A percentile compares a stretch with the other conserved stretches of the same genome.
Evolutionary conservation across 2,888 invertebrate species (phyloP).

Genomic region (Orthonevra nobilis): DNA sequence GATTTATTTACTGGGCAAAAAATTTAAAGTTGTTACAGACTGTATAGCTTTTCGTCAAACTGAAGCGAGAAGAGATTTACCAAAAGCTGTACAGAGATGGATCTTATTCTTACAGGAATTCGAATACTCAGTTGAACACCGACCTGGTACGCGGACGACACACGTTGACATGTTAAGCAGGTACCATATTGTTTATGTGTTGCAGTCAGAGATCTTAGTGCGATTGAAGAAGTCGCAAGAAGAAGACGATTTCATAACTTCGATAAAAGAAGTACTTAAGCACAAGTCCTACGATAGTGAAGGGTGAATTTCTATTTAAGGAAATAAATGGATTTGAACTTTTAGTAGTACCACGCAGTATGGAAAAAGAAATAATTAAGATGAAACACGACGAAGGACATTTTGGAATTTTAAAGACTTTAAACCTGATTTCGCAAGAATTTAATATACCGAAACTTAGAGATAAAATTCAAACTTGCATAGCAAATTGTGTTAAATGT

Average conservation of each 20-base stretch:
- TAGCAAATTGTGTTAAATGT: constrained; percentile 18
- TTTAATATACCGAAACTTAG: constrained; percentile 23
- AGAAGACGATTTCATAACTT: constrained; percentile 6
- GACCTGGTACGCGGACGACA: constrained; percentile 1
- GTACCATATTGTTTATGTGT: background rate
- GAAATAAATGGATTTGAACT: background rate
- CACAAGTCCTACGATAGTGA: background rate
- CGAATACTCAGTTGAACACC: constrained; percentile 16
- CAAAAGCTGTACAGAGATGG: constrained; percentile 11
- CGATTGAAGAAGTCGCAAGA: constrained; percentile 5
- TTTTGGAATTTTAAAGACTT: constrained; percentile 26
- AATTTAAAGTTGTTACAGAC: constrained; percentile 19
- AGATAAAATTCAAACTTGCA: constrained; percentile 11
- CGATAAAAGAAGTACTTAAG: constrained; percentile 3
- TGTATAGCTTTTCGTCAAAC: constrained; percentile 17
- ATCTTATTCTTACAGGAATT: constrained; percentile 8
- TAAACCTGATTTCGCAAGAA: constrained; percentile 13
- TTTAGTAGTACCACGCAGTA: constrained; percentile 2
- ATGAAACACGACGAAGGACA: constrained; percentile 31
- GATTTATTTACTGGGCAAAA: constrained; percentile 14
- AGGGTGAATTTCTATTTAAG: constrained; percentile 5
- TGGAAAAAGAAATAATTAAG: constrained; percentile 19
- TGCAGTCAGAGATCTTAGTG: background rate
- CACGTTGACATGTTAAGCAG: constrained; percentile 16
- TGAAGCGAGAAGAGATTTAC: constrained; percentile 2